phyloP scores from a whole-genome alignment of 2,888 invertebrate species.

The Anticlea derivata region DNA sequence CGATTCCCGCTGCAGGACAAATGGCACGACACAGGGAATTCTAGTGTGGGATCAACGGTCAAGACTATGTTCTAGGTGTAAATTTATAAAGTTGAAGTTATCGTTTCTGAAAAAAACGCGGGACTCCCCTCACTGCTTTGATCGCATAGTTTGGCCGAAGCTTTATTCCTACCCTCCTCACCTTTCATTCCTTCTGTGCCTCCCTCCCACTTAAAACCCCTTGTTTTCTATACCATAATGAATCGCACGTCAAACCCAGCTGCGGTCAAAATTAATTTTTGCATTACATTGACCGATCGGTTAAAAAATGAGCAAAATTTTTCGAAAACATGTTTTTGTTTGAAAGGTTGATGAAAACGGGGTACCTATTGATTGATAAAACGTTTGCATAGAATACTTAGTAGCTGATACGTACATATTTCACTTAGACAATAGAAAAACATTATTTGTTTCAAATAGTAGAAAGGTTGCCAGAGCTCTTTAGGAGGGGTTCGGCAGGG shows the following conservation, averaged over 20 bases:
- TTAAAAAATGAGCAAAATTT: conserved; percentile 18
- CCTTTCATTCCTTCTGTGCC: not conserved
- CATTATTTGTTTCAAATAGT: no score
- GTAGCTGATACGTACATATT: not conserved
- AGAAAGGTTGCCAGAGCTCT: no score
- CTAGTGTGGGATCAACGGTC: no score
- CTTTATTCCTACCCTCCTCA: not conserved
- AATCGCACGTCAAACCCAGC: conserved; percentile 38
- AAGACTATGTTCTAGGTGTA: no score
- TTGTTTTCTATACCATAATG: conserved; percentile 31
- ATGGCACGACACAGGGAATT: no score
- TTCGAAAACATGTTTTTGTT: conserved; percentile 21
- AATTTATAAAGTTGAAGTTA: no score
- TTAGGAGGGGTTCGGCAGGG: no score
- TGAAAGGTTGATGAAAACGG: conserved; percentile 12
- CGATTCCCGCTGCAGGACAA: no score
- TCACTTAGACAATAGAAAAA: not conserved
- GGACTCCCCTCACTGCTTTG: no score
- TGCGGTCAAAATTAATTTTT: conserved; percentile 38
- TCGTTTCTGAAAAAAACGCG: no score
- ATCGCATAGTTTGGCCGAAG: no score
- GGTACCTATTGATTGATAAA: conserved; percentile 12
- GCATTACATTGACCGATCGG: conserved; percentile 28
- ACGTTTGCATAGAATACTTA: not conserved
- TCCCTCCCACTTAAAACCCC: not conserved